Conservation (phyloP, 2,888 invertebrate genomes). For the Patella depressa region DNA sequence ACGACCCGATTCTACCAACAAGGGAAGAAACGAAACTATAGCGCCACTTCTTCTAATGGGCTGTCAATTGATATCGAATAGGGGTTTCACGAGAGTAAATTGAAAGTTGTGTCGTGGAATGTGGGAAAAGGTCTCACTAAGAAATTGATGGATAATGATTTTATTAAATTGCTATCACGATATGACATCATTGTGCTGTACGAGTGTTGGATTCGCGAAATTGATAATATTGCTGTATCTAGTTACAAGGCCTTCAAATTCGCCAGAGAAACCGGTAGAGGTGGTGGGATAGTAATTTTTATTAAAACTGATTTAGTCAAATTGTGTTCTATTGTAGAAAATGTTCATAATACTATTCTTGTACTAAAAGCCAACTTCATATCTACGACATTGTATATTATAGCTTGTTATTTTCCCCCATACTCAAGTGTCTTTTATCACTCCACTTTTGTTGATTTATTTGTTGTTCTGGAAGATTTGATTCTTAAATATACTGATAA, state of each 20-base stretch:
- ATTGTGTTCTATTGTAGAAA: neutral
- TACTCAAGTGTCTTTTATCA: neutral
- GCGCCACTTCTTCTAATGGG: too few relatives aligned
- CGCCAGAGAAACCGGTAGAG: neutral
- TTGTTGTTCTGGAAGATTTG: neutral
- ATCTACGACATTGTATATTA: neutral
- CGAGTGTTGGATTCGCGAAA: neutral
- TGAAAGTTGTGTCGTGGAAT: neutral
- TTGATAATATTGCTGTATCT: neutral
- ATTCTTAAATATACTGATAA: neutral
- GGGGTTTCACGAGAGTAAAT: neutral
- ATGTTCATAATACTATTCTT: neutral
- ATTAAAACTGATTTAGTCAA: neutral
- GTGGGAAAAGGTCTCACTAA: neutral
- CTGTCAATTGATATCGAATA: too few relatives aligned
- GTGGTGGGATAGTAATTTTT: neutral
- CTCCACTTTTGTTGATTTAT: neutral
- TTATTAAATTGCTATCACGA: neutral
- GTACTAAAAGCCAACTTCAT: too few relatives aligned
- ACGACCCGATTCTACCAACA: too few relatives aligned
- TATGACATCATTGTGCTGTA: neutral
- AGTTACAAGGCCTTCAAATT: neutral
- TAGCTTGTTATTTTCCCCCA: neutral
- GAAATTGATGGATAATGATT: conserved; percentile 4
- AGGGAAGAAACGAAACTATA: too few relatives aligned